A percentile compares a stretch with the other conserved stretches of the same genome.
These are phyloP conservation scores for Stenotaenia linearis DNA, from an alignment of 2,888 invertebrate species.

Conservation along the genomic window DNA sequence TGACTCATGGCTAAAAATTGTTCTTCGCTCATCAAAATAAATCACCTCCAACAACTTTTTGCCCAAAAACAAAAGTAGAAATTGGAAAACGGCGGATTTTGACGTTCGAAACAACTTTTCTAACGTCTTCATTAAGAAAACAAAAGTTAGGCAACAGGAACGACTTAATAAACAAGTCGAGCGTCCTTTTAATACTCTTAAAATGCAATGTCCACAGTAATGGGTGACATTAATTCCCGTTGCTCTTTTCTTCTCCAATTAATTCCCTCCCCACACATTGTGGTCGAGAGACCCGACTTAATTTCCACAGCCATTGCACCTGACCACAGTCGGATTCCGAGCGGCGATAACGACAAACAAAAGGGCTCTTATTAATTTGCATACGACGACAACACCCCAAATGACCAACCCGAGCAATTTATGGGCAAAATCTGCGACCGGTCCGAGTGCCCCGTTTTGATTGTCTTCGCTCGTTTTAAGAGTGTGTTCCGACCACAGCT, in stretches of 20 bases:
- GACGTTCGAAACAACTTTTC: too few relatives aligned
- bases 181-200: neutral
- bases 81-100: too few relatives aligned
- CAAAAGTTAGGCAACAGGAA: neutral
- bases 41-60: neutral
- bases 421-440: neutral
- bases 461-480: constrained; percentile 11
- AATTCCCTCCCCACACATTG: constrained; percentile 13
- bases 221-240: neutral
- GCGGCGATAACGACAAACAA: neutral
- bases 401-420: constrained; percentile 5
- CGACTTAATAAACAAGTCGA: constrained; percentile 3
- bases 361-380: neutral
- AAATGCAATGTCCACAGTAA: constrained; percentile 16
- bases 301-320: constrained; percentile 11
- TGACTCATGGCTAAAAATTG: constrained; percentile 26
- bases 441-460: neutral
- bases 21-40: constrained; percentile 21
- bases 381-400: neutral
- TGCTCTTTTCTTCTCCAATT: neutral
- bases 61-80: neutral
- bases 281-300: constrained; percentile 1
- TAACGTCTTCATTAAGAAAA: neutral
- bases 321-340: neutral
- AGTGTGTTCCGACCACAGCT: constrained; percentile 17